Evolutionary conservation across 2,113 vertebrate genomes (phyloP), one percentile per base, ranked within the genome.

Genomic region (Porphyrio hochstetteri): DNA sequence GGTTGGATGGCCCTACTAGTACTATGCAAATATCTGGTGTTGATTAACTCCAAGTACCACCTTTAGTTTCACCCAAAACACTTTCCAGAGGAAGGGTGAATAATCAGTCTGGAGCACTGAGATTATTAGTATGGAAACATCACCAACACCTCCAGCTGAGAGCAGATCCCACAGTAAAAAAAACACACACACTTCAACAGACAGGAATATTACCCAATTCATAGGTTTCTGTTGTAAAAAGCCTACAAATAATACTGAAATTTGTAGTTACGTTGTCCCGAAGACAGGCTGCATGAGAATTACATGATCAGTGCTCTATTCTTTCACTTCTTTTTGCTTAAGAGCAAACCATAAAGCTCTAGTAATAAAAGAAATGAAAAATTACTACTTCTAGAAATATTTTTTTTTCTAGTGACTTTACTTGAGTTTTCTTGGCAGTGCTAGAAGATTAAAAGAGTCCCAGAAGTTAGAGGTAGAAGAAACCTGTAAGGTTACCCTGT

Each of bases 331-430:
- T 40, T 95, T 92, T 89, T 92, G 91, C 82, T 61, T 90, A 92
- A 89, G 57, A 95, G 63, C 35, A 79, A 82, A 65, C 53, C 57
- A 93, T 84, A 91, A 93, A 93, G 40, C 38, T 74, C 48, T 3
- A 76, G 57, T 38, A 76, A 92, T 72, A 91, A 95, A 88, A 93
- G 85, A 93, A 92, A 50, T 36, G 79, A 96, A 81, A 91, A 92
- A 86, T 38, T 61, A 50, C 28, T 77, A 53, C 71, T 92, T 72
- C 28, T 67, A 90, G 74, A 84, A 92, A 42, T 36, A 74, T 70
- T 65, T 55, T 27, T 29, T 48, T 48, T 48, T 48, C 48, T 48
- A 21, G 52, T 77, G 50, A 53, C 44, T 79, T 85, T 21, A 74
- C 48, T 50, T 92, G 48, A 56, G 53, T 88, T 88, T 91, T 86